phyloP scores from a whole-genome alignment of 2,113 vertebrate species.

The Daphoenositta chrysoptera region DNA sequence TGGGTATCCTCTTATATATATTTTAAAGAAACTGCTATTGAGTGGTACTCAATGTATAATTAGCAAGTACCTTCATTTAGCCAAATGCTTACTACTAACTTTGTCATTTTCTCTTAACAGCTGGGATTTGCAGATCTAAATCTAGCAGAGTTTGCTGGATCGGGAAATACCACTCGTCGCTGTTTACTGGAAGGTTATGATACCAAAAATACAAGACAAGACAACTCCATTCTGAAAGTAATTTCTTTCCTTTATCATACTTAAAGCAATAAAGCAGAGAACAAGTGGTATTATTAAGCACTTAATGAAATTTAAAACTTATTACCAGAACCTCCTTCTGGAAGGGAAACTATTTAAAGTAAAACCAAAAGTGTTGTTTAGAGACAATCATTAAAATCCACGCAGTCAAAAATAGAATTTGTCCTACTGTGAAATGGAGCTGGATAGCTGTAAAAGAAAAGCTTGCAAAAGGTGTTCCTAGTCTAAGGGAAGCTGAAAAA shows the following conservation, averaged over 20 bases:
- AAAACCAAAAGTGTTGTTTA: background rate
- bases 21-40: background rate
- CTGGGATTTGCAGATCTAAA: constrained; percentile 98
- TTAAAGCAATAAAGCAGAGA: background rate
- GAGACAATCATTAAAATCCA: background rate
- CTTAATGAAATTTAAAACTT: background rate
- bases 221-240: constrained; percentile 99
- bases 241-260: background rate
- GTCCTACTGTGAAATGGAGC: background rate
- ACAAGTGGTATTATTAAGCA: background rate
- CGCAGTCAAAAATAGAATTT: background rate
- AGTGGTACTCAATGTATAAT: background rate
- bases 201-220: constrained; percentile 95
- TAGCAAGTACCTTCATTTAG: background rate
- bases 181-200: constrained; percentile 97
- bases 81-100: background rate
- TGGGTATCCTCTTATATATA: background rate
- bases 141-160: constrained; percentile 95
- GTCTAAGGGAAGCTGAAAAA: background rate
- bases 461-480: background rate
- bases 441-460: background rate
- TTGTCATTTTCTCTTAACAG: constrained; percentile 71
- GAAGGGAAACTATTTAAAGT: background rate
- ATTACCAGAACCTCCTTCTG: background rate
- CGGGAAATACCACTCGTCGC: constrained; percentile 87